Evolutionary conservation across 2,113 vertebrate species (phyloP), one percentile per base, ranked within the genome.

Genomic region (Marmota monax): DNA sequence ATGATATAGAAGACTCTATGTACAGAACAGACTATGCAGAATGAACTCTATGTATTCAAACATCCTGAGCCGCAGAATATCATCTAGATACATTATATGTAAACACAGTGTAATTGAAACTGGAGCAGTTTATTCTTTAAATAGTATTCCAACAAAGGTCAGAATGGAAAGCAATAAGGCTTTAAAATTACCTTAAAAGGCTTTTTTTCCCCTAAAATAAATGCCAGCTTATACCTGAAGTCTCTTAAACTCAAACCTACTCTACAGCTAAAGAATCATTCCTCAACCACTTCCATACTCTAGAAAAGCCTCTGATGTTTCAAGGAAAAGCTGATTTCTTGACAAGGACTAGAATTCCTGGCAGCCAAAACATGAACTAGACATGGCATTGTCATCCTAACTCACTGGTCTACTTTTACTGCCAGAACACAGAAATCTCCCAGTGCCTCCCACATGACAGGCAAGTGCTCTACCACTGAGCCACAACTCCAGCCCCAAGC

Each of bases 71-170:
- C 22, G 69, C 0, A 82, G 37, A 69, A 4, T 29, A 82, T 37
- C 51, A 96, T 18, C 56, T 45, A 90, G 32, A 25, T 72, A 85
- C 6, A 25, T 29, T n/a, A 13, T 14, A 14, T 34, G 5, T 56
- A 76, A 90, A 92, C 48, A 84, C 6, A 92, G 70, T 83, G 23
- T 92, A 91, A 88, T 4, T 93, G 34, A 88, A 94, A 74, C 37
- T 79, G 25, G 10, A 88, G 39, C 53, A 84, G 22, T 65, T 95
- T 85, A 84, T 69, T 72, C 37, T 76, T 84, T 63, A 92, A 96
- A 67, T 84, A 88, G 37, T 48, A 88, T 92, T 85, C 45, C 70
- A 90, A 94, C n/a, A 39, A 96, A 76, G 48, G 89, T 18, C 34
- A 94, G 82, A 91, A 82, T 73, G 63, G 29, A 92, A 32, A 88